Conservation (phyloP, 2,888 invertebrate species). For the Conus canariensis region DNA sequence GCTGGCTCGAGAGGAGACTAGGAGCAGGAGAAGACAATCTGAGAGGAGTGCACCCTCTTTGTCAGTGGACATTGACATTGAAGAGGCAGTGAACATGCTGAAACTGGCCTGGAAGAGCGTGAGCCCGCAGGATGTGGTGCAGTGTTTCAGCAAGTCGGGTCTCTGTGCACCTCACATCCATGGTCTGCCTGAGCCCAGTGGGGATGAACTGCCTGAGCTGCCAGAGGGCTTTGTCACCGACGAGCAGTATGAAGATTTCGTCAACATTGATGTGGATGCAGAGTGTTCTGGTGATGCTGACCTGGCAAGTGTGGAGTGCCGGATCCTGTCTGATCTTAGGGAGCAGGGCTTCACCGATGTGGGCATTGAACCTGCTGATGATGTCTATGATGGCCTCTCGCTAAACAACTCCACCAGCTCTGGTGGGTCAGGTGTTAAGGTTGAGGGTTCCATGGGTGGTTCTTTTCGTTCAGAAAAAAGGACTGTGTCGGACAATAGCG, state of each 20-base stretch:
- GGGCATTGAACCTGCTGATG: slow-evolving; percentile 7
- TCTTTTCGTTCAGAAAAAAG: not conserved
- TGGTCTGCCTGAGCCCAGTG: slow-evolving; percentile 32
- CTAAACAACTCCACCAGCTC: not conserved
- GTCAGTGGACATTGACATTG: slow-evolving; percentile 23
- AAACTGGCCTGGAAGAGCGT: slow-evolving; percentile 38
- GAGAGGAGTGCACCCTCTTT: not conserved
- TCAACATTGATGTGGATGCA: slow-evolving; percentile 35
- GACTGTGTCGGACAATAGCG: not conserved
- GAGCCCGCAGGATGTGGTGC: slow-evolving; percentile 39
- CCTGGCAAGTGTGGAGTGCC: slow-evolving; percentile 35
- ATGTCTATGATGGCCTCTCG: not conserved
- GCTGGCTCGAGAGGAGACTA: not conserved
- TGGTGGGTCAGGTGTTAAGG: not conserved
- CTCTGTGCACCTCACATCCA: slow-evolving; percentile 40
- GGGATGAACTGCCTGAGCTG: slow-evolving; percentile 33
- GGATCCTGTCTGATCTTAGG: slow-evolving; percentile 29
- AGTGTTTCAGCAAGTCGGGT: slow-evolving; percentile 41
- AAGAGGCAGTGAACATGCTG: slow-evolving; percentile 39
- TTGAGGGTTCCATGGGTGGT: not conserved
- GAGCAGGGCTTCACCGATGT: slow-evolving; percentile 29
- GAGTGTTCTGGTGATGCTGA: slow-evolving; percentile 24
- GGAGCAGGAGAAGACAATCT: not conserved
- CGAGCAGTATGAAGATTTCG: slow-evolving; percentile 39
- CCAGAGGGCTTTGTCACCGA: slow-evolving; percentile 25